Base-by-base conservation (phyloP, 2,113 vertebrate genomes). In the Lampris megalopsis region DNA sequence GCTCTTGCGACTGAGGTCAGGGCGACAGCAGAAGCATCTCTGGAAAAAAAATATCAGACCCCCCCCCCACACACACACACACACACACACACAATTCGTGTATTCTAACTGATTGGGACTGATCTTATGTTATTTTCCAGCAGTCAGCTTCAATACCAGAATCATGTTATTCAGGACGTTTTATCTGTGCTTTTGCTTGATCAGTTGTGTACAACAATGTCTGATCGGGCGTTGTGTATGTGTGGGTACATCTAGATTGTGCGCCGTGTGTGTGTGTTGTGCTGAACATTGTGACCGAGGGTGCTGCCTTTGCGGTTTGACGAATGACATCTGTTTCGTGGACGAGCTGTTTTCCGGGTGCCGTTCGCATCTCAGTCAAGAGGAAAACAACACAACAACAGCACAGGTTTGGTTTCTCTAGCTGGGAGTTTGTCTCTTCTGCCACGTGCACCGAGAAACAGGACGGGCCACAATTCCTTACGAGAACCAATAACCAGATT, bases 401-500 rank as follows among this genome's bases (percentile, higher is more conserved):
- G 88, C 11, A 13, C 43, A 79, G 79, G 86, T 92, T 81, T 86
- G 79, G 86, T 92, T 81, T 86, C 79, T 65, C 35, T 38, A 38
- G 45, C 62, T 68, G 59, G 57, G 72, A 75, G 78, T 82, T 79
- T 71, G 48, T 76, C 81, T 59, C 54, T 60, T 9, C 11, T 63
- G 57, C 89, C 90, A 92, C 90, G 88, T 92, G 88, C 53, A 89
- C 63, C 66, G 3, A 0, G 49, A 64, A 81, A 79, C 70, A 81
- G 65, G 71, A 71, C 65, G 75, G 68, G 36, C 65, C 63, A 63
- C 49, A 42, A 35, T 64, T 69, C 69, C 64, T 48, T 9, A 24
- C 11, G 24, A 53, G 40, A 41, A 41, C 38, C 47, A 54, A 13
- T 43, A 45, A 75, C 42, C 66, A 67, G 49, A 42, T 56, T 43